Evolutionary conservation across 1,140 invertebrate genomes (phyloP).

Genomic region (Aplysia californica): DNA sequence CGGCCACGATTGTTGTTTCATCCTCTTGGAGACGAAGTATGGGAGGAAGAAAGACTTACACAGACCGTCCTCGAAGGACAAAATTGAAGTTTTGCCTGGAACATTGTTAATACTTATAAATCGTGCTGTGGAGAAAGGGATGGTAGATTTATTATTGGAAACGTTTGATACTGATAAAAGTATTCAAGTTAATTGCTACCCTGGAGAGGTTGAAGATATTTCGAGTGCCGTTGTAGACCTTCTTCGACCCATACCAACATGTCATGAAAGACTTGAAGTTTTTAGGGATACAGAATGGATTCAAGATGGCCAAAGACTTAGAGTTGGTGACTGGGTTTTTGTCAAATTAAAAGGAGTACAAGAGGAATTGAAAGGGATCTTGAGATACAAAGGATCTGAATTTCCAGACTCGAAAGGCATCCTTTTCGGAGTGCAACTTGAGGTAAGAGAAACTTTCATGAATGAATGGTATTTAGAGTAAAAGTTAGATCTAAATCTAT

Average conservation of each 20-base stretch:
- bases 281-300: slow-evolving; percentile 54
- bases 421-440: slow-evolving; percentile 57
- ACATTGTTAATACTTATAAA: slow-evolving; percentile 40
- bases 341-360: slow-evolving; percentile 53
- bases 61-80: neutral
- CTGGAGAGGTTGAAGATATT: slow-evolving; percentile 40
- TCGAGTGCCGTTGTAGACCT: slow-evolving; percentile 35
- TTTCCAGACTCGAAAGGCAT: slow-evolving; percentile 51
- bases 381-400: slow-evolving; percentile 49
- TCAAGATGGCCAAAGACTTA: slow-evolving; percentile 45
- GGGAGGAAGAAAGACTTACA: slow-evolving; percentile 56
- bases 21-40: slow-evolving; percentile 44
- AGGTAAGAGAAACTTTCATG: slow-evolving; percentile 31
- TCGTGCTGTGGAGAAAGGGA: slow-evolving; percentile 23
- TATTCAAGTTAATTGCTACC: slow-evolving; percentile 35
- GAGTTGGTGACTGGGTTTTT: slow-evolving; percentile 47
- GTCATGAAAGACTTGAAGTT: slow-evolving; percentile 52
- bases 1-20: too few species aligned
- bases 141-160: slow-evolving; percentile 38
- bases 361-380: slow-evolving; percentile 43
- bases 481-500: too few species aligned
- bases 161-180: slow-evolving; percentile 48
- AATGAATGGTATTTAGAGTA: too few species aligned
- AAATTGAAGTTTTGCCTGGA: slow-evolving; percentile 53
- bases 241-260: slow-evolving; percentile 52